Base-by-base conservation (phyloP, 1,140 invertebrate genomes). In the Sycophila sp. region DNA sequence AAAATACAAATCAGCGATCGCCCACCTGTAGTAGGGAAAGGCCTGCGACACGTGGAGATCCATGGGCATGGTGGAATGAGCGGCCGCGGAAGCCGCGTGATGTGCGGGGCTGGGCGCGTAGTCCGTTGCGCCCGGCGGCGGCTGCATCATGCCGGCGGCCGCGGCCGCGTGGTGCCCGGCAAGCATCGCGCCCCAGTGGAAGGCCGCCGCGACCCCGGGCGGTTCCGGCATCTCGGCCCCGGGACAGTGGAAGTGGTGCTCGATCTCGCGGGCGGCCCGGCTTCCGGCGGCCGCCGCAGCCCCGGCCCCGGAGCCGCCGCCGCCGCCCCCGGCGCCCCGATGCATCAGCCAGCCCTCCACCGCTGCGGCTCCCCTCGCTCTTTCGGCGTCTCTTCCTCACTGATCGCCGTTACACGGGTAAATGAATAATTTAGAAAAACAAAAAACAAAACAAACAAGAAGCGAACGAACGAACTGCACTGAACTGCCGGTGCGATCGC, bases 41-140 rank as follows among this genome's bases (percentile, higher is more conserved):
- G 92, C 93, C 80, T 94, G 94, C 11, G 94, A 92, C 79, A 95
- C 93, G 86, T 95, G 94, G 63, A 95, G 88, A 82, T 95, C 94
- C 91, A 94, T 93, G 36, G 92, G 92, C 89, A 94, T 92, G 8
- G 90, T 87, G 74, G 91, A 88, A 56, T 91, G 86, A 64, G 79
- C 78, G 53, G 79, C 76, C 1, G 51, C 51, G 2, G 24, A 26
- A 2, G 15, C 26, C 5, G 78, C 79, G 73, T 89, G 88, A 74
- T 89, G 89, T 73, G 85, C 83, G 66, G 87, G 85, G 49, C 85
- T 81, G 63, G 88, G 87, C 7, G 85, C 81, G 78, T 89, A 89
- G 71, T 91, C 89, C 58, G 73, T 75, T 4, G 77, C 78, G 17
- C 76, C 76, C 62, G 83, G 73, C 47, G 83, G 80, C 38, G 81